Conservation (phyloP, 2,113 vertebrate species). For the Eurystomus gularis region DNA sequence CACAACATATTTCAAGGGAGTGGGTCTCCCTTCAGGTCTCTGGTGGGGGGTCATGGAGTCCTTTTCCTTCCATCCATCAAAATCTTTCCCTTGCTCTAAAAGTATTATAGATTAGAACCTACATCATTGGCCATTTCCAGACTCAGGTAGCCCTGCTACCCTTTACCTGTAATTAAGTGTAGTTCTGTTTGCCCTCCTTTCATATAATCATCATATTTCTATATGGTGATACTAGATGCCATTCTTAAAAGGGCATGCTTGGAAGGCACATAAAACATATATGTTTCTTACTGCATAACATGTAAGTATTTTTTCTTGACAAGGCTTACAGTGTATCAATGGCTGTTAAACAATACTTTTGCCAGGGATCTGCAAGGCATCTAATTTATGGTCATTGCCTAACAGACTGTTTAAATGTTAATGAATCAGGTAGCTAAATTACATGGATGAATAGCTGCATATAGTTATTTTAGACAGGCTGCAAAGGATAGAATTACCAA, state of each 20-base stretch:
- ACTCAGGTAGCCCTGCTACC: not conserved
- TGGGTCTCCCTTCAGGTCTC: not conserved
- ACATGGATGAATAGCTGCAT: slow-evolving; percentile 38
- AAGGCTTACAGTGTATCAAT: not conserved
- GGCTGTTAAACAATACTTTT: slow-evolving; percentile 18
- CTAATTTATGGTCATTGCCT: slow-evolving; percentile 45
- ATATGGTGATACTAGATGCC: not conserved
- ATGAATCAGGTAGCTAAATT: slow-evolving; percentile 60
- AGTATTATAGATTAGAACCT: not conserved
- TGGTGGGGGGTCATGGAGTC: accelerated
- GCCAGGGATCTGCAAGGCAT: slow-evolving; percentile 11
- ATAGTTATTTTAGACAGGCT: slow-evolving; percentile 27
- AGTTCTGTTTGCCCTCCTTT: not conserved
- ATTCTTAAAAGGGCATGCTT: not conserved
- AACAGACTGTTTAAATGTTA: slow-evolving; percentile 53
- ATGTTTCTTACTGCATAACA: not conserved
- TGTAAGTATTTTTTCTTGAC: not conserved
- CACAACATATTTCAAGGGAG: not conserved
- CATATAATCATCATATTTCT: not conserved
- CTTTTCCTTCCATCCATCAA: not conserved
- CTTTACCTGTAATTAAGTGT: not conserved
- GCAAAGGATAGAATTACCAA: slow-evolving; percentile 18
- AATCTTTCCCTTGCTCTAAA: not conserved
- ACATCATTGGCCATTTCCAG: not conserved
- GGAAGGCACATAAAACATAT: not conserved